Base-by-base conservation (phyloP, 1,140 invertebrate species). In the Druon quercuslanigerum region DNA sequence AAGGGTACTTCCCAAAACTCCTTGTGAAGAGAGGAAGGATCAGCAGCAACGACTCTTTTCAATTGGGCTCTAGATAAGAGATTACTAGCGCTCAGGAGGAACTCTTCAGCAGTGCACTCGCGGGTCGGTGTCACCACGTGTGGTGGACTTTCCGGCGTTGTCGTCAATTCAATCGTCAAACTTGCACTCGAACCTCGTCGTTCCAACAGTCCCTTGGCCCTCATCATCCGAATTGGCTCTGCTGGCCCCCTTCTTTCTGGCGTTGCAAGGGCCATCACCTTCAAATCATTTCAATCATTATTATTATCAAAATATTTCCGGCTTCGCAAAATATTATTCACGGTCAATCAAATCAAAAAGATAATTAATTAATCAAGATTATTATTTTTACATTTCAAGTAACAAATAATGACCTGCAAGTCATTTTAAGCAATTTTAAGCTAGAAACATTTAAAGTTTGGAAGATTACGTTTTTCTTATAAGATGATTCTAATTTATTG, bases 1-100 rank as follows among this genome's bases (percentile, higher is more conserved):
- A 96, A 93, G 0, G 97, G 97, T 79, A 98, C 95, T 89, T 98
- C 96, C 96, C 97, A 98, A 88, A 98, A 98, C 87, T 98, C 97
- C 84, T 96, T 95, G 86, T 98, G 96, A 19, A 98, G 87, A 13
- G 90, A 88, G 56, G 90, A 82, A 0, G 92, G 90, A 84, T 94
- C 92, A 80, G 90, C 92, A 80, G 90, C 92, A 6, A 94, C 83
- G 71, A 90, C 91, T 84, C 95, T 95, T 33, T 94, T 92, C 71
- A 98, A 92, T 80, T 97, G 93, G 57, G 92, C 92, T 77, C 96
- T 93, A 82, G 96, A 93, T 52, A 95, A 87, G 74, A 93, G 86
- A 75, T 94, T 94, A 4, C 94, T 92, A 14, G 93, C 93, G 71
- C 94, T 94, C 51, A 94, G 83, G n/a, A 95, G 84, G 86, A 92